Percentiles rank a stretch among this genome's conserved stretches.
These are phyloP conservation scores for Pseudochaenichthys georgianus DNA, from an alignment of 2,797 vertebrate species.

Conservation along the genomic window DNA sequence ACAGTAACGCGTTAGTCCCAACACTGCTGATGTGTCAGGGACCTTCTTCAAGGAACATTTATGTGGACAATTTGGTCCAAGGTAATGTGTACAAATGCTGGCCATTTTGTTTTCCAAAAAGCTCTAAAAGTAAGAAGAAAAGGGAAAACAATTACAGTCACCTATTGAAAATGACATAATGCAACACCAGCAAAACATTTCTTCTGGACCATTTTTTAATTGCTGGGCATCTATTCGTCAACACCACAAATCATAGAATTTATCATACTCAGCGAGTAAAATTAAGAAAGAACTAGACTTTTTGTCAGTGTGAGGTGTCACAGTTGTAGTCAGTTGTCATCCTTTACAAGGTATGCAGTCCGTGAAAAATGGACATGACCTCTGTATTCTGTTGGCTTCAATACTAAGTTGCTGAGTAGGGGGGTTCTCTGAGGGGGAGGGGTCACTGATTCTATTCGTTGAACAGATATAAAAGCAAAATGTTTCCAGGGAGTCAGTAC, in stretches of 20 bases:
- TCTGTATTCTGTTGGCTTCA: constrained; percentile 55
- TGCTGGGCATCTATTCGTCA: not conserved
- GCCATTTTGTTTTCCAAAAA: no score
- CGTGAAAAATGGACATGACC: constrained; percentile 45
- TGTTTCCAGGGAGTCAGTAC: constrained; percentile 66
- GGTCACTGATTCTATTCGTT: constrained; percentile 57
- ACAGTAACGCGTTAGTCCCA: no score
- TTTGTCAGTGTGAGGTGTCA: not conserved
- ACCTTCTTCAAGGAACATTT: no score
- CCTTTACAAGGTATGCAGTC: constrained; percentile 26
- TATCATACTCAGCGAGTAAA: not conserved
- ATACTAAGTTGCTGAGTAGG: constrained; percentile 70
- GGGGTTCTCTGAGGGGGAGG: constrained; percentile 33
- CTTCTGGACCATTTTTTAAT: no score
- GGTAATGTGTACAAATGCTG: no score
- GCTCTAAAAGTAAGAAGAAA: no score
- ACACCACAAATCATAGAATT: not conserved
- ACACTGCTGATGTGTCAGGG: no score
- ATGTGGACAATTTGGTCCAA: no score
- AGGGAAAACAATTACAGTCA: no score
- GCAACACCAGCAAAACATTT: no score
- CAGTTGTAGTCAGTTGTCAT: not conserved
- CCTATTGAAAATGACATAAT: no score
- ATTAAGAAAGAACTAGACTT: not conserved
- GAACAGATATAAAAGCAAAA: constrained; percentile 79